A percentile compares a stretch with the other conserved stretches of the same genome.
Conservation (phyloP, 1,140 invertebrate genomes). For the Ips nitidus region DNA sequence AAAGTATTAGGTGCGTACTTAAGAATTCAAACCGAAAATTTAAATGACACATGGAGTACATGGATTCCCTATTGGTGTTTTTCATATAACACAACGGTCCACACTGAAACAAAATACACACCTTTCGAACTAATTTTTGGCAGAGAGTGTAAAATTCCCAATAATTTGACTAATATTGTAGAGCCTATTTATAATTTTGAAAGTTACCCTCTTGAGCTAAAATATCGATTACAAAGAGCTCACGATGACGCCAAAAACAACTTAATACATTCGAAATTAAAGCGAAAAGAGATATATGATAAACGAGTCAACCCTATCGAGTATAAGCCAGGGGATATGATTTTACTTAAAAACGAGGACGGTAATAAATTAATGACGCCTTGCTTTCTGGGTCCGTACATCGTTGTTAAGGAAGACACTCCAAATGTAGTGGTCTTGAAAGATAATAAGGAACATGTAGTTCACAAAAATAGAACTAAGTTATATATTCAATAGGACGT, state of each 20-base stretch:
- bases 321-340: too few species aligned
- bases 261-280: slow-evolving; percentile 12
- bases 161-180: slow-evolving; percentile 29
- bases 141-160: slow-evolving; percentile 27
- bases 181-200: slow-evolving; percentile 29
- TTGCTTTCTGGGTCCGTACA: too few species aligned
- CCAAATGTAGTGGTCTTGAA: too few species aligned
- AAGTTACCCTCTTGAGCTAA: slow-evolving; percentile 4
- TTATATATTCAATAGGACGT: too few species aligned
- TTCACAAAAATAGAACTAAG: too few species aligned
- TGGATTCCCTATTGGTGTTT: slow-evolving; percentile 50
- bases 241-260: slow-evolving; percentile 10
- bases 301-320: slow-evolving; percentile 5
- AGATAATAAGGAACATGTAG: too few species aligned
- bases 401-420: too few species aligned
- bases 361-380: too few species aligned
- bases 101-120: slow-evolving; percentile 41
- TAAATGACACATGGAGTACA: slow-evolving; percentile 43
- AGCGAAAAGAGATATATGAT: slow-evolving; percentile 17
- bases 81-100: slow-evolving; percentile 48
- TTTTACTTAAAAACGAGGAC: too few species aligned
- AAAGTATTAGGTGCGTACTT: slow-evolving; percentile 51
- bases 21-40: slow-evolving; percentile 44
- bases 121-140: slow-evolving; percentile 45
- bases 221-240: slow-evolving; percentile 17